Evolutionary conservation across 2,113 vertebrate genomes (phyloP), one percentile per base, ranked within the genome.

Genomic region (Camelus dromedarius): DNA sequence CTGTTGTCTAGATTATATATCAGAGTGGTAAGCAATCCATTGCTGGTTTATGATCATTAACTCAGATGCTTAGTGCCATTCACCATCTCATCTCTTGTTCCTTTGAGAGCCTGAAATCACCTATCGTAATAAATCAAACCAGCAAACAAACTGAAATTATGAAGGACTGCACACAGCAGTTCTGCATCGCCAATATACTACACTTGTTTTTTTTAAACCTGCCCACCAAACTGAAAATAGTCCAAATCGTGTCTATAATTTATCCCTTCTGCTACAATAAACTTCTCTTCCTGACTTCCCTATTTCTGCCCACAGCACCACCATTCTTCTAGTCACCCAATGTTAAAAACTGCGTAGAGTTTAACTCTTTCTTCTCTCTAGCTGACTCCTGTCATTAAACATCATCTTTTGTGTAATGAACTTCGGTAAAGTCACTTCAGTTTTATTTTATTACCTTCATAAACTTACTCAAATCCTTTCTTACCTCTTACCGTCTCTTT

Each of bases 1-100:
- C 50, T 72, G 16, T 85, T 90, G 91, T 96, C 87, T 81, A 56
- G 30, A 92, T 75, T 76, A 32, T 72, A 84, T 18, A 52, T 66
- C 69, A 95, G 50, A 84, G 15, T 15, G 18, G 10, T 85, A 91
- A 94, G 62, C 66, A 95, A 95, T 70, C 20, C 35, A 69, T 42
- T 73, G 14, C 60, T 81, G 35, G n/a, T 89, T 96, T 90, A 87
- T 70, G 72, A 76, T 69, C 86, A 64, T 91, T 95, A 97, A 60
- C 82, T 93, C 72, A 60, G 30, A 77, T 5, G 8, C 18, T 94
- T 16, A 91, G 8, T 95, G 81, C 35, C 30, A 69, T 93, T 96
- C 67, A 85, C n/a, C 22, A 35, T 73, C 30, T 28, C 58, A 81
- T 89, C 20, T 75, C n/a, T 52, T 35, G 60, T 56, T 90, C 69